Evolutionary conservation across 2,113 vertebrate genomes (phyloP).

Genomic region (Alouatta palliata): DNA sequence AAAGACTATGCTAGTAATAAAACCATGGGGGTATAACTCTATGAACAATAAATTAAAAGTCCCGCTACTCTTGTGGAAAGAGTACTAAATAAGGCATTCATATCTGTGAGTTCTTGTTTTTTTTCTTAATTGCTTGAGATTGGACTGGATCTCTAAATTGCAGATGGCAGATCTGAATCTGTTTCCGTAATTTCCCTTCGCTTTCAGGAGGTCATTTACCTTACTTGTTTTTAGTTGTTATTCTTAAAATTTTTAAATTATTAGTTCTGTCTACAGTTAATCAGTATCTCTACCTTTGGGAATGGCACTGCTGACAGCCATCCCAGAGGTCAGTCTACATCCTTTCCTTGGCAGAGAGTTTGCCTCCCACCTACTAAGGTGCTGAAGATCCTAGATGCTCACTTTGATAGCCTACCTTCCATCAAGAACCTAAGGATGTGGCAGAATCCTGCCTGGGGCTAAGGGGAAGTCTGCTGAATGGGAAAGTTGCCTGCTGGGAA

Average conservation of each 20-base stretch:
- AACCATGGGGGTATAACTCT: background rate
- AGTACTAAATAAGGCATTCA: background rate
- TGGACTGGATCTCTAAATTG: background rate
- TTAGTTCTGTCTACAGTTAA: background rate
- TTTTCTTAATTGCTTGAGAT: background rate
- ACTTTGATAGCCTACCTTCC: background rate
- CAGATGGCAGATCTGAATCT: background rate
- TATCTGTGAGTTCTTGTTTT: background rate
- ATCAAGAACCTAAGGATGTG: background rate
- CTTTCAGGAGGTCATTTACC: background rate
- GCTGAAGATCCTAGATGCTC: background rate
- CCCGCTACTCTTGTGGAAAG: background rate
- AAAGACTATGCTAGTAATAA: background rate
- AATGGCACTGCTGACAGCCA: background rate
- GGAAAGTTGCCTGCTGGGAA: background rate
- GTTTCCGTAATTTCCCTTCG: background rate
- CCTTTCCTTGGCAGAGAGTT: background rate
- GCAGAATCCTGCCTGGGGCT: background rate
- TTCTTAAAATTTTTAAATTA: background rate
- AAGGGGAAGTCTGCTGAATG: background rate
- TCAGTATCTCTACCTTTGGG: background rate
- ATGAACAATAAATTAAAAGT: background rate
- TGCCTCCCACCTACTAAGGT: background rate
- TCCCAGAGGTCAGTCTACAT: background rate
- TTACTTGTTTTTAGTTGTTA: background rate